These are phyloP conservation scores for Casuarius casuarius DNA, from an alignment of 2,113 vertebrate species.

Conservation along the genomic window DNA sequence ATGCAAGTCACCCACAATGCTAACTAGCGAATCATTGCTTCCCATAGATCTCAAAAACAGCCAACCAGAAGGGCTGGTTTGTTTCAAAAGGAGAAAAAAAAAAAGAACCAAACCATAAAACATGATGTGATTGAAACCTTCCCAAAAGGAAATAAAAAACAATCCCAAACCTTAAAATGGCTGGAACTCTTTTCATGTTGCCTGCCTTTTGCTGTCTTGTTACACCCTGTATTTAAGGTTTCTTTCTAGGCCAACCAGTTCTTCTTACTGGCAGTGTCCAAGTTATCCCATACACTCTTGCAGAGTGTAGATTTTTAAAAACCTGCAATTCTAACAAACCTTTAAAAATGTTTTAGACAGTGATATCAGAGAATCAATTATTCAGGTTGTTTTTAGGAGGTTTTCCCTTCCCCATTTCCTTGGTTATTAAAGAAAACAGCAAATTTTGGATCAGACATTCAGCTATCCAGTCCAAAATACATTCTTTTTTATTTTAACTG, in stretches of 20 bases:
- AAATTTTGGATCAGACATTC: conserved; percentile 27
- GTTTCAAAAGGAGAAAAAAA: background rate
- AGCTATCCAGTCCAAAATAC: conserved; percentile 46
- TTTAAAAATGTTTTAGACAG: conserved; percentile 7
- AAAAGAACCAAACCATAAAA: background rate
- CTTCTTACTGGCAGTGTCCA: background rate
- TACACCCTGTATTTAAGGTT: conserved; percentile 15
- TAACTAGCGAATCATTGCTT: background rate
- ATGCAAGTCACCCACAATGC: background rate
- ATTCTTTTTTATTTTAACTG: conserved; percentile 35
- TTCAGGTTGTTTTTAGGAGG: background rate
- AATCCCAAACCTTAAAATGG: background rate
- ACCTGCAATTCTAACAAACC: background rate
- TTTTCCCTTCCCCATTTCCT: conserved; percentile 30
- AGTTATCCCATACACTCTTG: background rate
- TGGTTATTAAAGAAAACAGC: conserved; percentile 43
- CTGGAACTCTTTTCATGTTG: conserved; percentile 20
- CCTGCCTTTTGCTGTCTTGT: background rate
- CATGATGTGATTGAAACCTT: conserved; percentile 1
- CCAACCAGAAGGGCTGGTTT: background rate
- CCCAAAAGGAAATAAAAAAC: background rate
- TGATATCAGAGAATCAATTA: conserved; percentile 27
- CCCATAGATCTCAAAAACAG: background rate
- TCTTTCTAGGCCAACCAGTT: conserved; percentile 20
- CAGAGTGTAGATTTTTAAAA: background rate